Percentiles rank a stretch among this genome's conserved stretches.
These are phyloP conservation scores for Aphaenogaster ashmeadi DNA, from an alignment of 1,140 invertebrate genomes.

Conservation along the genomic window DNA sequence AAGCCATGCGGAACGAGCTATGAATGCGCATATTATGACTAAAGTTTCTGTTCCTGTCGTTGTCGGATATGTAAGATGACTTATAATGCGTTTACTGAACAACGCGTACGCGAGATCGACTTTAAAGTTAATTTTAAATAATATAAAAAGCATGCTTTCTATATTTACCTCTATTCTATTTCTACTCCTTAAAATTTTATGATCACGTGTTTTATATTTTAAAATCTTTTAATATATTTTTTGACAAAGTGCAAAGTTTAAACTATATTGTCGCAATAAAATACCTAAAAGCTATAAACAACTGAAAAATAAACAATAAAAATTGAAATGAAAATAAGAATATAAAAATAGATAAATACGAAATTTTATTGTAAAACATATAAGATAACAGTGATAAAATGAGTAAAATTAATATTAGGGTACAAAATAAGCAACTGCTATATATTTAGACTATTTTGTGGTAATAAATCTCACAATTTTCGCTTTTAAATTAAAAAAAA, in stretches of 20 bases:
- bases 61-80: background rate
- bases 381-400: background rate
- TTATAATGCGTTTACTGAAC: conserved; percentile 15
- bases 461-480: background rate
- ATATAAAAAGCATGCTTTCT: background rate
- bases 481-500: background rate
- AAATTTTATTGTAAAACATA: background rate
- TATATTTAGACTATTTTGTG: background rate
- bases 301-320: background rate
- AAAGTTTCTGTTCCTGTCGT: conserved; percentile 13
- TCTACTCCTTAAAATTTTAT: background rate
- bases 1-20: conserved; percentile 35
- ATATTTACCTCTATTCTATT: background rate
- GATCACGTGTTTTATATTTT: background rate
- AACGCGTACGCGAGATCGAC: background rate
- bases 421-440: background rate
- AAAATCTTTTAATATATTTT: background rate
- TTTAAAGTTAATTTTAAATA: background rate
- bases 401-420: background rate
- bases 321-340: background rate
- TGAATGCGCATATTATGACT: conserved; percentile 54
- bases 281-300: background rate
- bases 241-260: background rate
- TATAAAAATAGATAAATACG: background rate
- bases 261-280: background rate